Evolutionary conservation across 2,113 vertebrate genomes (phyloP).

Genomic region (Cyrtonyx montezumae): DNA sequence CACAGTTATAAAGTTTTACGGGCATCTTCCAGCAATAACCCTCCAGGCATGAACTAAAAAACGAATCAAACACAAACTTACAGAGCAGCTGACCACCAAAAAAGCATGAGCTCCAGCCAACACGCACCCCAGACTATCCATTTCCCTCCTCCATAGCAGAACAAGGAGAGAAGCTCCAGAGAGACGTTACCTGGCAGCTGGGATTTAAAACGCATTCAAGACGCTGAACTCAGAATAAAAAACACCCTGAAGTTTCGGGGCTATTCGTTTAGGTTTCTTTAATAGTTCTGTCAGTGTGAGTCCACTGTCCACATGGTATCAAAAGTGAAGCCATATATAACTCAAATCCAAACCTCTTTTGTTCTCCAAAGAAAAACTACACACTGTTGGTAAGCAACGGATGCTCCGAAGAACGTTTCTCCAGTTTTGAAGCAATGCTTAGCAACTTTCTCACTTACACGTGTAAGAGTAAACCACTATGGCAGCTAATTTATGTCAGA

Average conservation of each 20-base stretch:
- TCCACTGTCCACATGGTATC: background rate
- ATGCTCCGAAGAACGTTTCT: background rate
- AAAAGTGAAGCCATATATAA: background rate
- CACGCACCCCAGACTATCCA: background rate
- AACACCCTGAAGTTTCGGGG: background rate
- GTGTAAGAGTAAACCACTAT: background rate
- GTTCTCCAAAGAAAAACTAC: background rate
- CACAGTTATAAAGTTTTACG: background rate
- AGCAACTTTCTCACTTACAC: background rate
- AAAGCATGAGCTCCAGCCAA: background rate
- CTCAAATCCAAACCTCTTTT: conserved; percentile 5
- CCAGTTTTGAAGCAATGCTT: background rate
- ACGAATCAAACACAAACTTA: background rate
- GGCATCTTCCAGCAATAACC: background rate
- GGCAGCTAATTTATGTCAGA: background rate
- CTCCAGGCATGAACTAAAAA: background rate
- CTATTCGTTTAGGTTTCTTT: background rate
- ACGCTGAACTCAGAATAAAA: background rate
- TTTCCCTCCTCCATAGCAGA: background rate
- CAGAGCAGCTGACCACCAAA: background rate
- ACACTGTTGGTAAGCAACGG: background rate
- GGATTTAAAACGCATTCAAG: background rate
- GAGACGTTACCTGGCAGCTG: accelerated
- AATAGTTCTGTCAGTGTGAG: background rate
- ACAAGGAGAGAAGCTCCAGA: background rate